These are phyloP conservation scores for Drosophila algonquin DNA, from an alignment of 2,888 invertebrate genomes.

Conservation along the genomic window DNA sequence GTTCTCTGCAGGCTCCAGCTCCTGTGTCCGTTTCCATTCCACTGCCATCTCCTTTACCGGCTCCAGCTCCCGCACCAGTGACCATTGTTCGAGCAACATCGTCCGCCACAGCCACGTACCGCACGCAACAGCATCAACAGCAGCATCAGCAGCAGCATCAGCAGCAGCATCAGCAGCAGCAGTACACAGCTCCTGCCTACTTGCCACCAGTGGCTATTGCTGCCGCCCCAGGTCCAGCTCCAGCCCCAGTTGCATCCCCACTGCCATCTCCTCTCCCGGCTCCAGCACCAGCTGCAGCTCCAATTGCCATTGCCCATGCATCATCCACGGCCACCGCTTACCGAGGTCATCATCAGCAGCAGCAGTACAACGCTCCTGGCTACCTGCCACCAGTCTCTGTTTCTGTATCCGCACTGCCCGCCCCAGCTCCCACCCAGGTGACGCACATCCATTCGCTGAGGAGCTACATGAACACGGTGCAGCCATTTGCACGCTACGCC, in stretches of 20 bases:
- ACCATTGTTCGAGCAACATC: conserved; percentile 3
- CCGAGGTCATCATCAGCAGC: conserved; percentile 3
- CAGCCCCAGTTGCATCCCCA: not conserved
- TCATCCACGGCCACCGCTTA: not conserved
- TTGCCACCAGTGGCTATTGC: conserved; percentile 27
- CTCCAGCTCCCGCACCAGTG: conserved; percentile 31
- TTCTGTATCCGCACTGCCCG: conserved; percentile 25
- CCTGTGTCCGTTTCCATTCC: conserved; percentile 1
- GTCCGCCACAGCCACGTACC: not conserved
- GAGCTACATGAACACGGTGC: conserved; percentile 76
- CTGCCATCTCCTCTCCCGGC: conserved; percentile 3
- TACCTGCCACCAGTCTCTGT: conserved; percentile 46
- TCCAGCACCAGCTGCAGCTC: not conserved
- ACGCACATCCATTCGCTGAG: conserved; percentile 67
- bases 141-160: conserved; percentile 13
- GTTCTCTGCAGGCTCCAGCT: conserved; percentile 4
- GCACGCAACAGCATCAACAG: not conserved
- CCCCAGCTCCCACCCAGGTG: conserved; percentile 59
- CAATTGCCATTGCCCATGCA: not conserved
- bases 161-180: conserved; percentile 14
- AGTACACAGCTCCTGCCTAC: conserved; percentile 23
- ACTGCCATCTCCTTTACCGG: conserved; percentile 11
- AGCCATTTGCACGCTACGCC: conserved; percentile 76
- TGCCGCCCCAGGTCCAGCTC: conserved; percentile 17
- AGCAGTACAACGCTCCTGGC: conserved; percentile 17